A percentile compares a stretch with the other conserved stretches of the same genome.
phyloP scores from a whole-genome alignment of 2,888 invertebrate genomes.

The Mesorhabditis belari region DNA sequence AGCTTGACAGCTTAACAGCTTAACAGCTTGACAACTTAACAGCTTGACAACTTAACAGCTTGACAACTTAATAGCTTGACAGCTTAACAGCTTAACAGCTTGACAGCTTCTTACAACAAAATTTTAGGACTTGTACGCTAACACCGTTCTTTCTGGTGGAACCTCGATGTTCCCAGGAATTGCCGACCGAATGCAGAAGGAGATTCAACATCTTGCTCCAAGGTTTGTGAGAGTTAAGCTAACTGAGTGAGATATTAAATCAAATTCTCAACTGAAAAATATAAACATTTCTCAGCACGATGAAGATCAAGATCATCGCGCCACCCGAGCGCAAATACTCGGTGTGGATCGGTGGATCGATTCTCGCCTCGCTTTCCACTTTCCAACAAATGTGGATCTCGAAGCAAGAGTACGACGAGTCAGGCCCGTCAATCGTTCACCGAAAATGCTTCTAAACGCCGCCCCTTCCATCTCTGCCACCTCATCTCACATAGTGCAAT shows the following conservation, averaged over 20 bases:
- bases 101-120: background rate
- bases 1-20: too few relatives aligned
- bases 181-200: constrained; percentile 94
- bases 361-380: constrained; percentile 80
- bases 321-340: constrained; percentile 87
- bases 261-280: background rate
- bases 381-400: constrained; percentile 80
- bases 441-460: constrained; percentile 41
- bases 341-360: constrained; percentile 95
- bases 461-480: constrained; percentile 1
- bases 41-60: too few relatives aligned
- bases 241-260: background rate
- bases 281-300: constrained; percentile 40
- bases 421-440: constrained; percentile 41
- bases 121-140: constrained; percentile 73
- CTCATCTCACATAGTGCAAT: background rate
- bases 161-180: constrained; percentile 89
- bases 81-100: background rate
- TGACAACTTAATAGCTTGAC: too few relatives aligned
- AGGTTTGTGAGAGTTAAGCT: constrained; percentile 1
- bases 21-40: too few relatives aligned
- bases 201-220: constrained; percentile 56
- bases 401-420: constrained; percentile 56
- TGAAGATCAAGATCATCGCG: constrained; percentile 60
- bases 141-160: constrained; percentile 52